Evolutionary conservation across 2,797 vertebrate species (phyloP).

Genomic region (Hippopotamyrus pictus): DNA sequence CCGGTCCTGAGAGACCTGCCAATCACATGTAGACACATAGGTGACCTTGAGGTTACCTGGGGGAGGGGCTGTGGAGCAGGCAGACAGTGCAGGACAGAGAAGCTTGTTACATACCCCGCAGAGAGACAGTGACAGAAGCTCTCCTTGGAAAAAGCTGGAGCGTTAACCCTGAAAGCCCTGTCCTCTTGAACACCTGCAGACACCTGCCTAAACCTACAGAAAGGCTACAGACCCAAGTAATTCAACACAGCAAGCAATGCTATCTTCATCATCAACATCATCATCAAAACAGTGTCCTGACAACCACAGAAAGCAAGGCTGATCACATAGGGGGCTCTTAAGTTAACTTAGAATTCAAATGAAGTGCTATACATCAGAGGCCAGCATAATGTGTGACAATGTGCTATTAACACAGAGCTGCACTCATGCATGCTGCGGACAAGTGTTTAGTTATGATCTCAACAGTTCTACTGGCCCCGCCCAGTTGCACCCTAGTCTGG

Average conservation of each 20-base stretch:
- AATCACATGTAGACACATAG: conserved; percentile 5
- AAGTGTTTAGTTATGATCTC: background rate
- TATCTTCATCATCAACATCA: conserved; percentile 39
- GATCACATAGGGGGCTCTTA: conserved; percentile 5
- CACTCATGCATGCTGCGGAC: background rate
- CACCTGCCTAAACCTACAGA: conserved; percentile 26
- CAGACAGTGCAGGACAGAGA: conserved; percentile 36
- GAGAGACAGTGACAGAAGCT: conserved; percentile 87
- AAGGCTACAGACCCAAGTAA: conserved; percentile 19
- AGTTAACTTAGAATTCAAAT: conserved; percentile 29
- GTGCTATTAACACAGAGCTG: background rate
- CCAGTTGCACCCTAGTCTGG: background rate
- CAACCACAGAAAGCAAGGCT: conserved; percentile 18
- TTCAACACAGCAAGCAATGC: conserved; percentile 20
- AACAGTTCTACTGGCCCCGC: background rate
- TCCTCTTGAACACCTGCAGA: conserved; percentile 22
- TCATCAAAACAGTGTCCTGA: conserved; percentile 33
- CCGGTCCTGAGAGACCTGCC: background rate
- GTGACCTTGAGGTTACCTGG: background rate
- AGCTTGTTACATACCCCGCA: conserved; percentile 58
- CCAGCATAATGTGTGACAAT: conserved; percentile 12
- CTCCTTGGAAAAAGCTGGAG: conserved; percentile 71
- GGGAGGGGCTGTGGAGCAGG: conserved; percentile 10
- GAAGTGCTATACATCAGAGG: background rate
- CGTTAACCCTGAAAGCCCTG: conserved; percentile 47